These are phyloP conservation scores for Melopsittacus undulatus DNA, from an alignment of 2,797 vertebrate genomes.

Conservation along the genomic window DNA sequence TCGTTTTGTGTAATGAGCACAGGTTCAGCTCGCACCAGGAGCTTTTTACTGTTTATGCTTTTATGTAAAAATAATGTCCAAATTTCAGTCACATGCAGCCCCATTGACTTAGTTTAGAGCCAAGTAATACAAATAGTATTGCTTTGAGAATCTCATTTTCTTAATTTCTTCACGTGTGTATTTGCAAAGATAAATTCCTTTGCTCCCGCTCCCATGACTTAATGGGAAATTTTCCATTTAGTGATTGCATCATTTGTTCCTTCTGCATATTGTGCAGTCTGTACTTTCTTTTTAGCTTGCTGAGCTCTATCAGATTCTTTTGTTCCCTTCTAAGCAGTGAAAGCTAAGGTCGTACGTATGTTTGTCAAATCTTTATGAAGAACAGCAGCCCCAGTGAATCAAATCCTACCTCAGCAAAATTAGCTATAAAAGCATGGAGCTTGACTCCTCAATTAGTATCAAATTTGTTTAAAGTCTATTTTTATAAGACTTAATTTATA, in stretches of 20 bases:
- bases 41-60: neutral
- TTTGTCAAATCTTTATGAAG: neutral
- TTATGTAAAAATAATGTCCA: neutral
- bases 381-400: neutral
- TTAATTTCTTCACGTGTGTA: neutral
- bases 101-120: neutral
- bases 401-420: neutral
- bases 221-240: neutral
- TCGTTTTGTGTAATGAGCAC: neutral
- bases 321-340: neutral
- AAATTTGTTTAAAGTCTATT: neutral
- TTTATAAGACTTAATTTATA: neutral
- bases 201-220: neutral
- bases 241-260: neutral
- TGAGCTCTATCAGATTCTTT: neutral
- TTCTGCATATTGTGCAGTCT: neutral
- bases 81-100: neutral
- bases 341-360: neutral
- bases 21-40: neutral
- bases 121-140: neutral
- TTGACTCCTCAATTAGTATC: neutral
- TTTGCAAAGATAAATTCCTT: neutral
- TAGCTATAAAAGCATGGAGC: neutral
- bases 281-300: neutral
- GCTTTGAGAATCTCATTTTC: neutral